Percentiles rank a stretch among this genome's conserved stretches.
Evolutionary conservation across 2,113 vertebrate species (phyloP).

Genomic region (Peucedramus taeniatus): DNA sequence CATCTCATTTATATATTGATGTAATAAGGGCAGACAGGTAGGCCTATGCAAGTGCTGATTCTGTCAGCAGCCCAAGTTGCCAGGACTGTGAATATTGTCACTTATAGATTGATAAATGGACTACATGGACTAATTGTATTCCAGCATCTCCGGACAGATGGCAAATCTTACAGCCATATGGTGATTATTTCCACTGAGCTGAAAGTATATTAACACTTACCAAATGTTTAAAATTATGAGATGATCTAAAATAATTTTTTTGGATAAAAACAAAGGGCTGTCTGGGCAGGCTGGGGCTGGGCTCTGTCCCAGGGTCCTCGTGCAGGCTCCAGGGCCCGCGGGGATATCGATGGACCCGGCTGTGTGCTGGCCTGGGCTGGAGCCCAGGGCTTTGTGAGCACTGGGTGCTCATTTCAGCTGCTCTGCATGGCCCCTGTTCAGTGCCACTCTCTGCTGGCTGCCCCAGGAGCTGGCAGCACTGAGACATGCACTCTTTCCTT

Average conservation of each 20-base stretch:
- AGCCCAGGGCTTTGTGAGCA: background rate
- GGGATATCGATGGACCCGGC: background rate
- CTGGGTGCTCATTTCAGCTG: background rate
- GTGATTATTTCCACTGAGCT: constrained; percentile 48
- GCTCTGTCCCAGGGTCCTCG: background rate
- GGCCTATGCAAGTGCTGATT: background rate
- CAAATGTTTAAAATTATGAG: constrained; percentile 38
- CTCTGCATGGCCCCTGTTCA: background rate
- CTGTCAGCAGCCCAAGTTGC: constrained; percentile 28
- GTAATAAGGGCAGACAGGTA: constrained; percentile 49
- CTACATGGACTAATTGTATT: constrained; percentile 44
- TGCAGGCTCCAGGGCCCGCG: background rate
- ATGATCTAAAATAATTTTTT: background rate
- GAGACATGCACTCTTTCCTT: background rate
- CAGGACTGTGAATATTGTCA: constrained; percentile 31
- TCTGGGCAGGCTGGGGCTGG: background rate
- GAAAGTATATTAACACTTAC: constrained; percentile 53
- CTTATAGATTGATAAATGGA: constrained; percentile 64
- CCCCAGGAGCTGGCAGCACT: background rate
- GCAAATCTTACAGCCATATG: constrained; percentile 56
- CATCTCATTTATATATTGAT: constrained; percentile 39
- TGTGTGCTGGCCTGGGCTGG: background rate
- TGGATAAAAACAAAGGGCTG: background rate
- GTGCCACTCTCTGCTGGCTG: background rate
- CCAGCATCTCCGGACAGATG: constrained; percentile 42